Evolutionary conservation across 2,113 vertebrate species (phyloP).

Genomic region (Baryphthengus martii): DNA sequence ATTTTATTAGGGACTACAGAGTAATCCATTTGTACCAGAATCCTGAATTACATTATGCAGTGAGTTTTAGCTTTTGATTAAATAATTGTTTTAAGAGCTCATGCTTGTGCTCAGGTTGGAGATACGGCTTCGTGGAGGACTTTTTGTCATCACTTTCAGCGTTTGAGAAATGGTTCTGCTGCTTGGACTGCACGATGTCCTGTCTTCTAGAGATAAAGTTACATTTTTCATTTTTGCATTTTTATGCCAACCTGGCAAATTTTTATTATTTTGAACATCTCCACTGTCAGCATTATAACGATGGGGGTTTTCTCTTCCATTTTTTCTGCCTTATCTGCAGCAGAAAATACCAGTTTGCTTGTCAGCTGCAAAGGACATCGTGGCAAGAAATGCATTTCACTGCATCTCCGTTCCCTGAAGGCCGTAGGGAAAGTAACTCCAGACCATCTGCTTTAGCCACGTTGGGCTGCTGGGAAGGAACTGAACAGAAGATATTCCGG

Average conservation of each 20-base stretch:
- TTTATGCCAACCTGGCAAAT: background rate
- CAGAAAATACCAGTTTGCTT: background rate
- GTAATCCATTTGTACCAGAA: background rate
- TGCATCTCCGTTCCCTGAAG: background rate
- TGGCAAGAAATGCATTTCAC: background rate
- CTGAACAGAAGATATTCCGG: background rate
- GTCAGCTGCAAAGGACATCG: background rate
- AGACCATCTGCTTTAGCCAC: background rate
- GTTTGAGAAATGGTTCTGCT: background rate
- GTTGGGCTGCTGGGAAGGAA: background rate
- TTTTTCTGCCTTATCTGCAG: background rate
- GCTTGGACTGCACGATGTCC: background rate
- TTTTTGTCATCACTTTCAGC: background rate
- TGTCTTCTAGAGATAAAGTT: background rate
- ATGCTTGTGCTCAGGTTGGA: background rate
- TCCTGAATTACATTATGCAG: background rate
- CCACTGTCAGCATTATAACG: background rate
- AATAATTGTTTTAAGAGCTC: background rate
- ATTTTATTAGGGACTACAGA: background rate
- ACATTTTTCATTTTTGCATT: background rate
- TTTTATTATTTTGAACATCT: background rate
- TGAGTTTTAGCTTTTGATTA: background rate
- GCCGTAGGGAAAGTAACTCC: background rate
- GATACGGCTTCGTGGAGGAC: background rate
- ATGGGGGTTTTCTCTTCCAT: background rate